Base-by-base conservation (phyloP, 2,888 invertebrate genomes). In the Tupiocoris notatus region DNA sequence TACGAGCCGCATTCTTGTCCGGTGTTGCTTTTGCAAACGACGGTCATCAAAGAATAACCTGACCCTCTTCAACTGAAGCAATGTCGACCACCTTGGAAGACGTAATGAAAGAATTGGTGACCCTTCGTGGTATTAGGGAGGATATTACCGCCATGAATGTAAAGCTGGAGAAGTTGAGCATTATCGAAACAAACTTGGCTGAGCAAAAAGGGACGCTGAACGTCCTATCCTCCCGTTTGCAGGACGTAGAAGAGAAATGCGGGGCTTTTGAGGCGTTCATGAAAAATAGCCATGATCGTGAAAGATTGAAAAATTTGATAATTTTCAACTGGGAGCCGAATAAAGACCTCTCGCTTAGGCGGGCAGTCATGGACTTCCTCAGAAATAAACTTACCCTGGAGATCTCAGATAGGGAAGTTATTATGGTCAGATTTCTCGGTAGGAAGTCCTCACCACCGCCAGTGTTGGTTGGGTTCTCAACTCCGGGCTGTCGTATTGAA, bases 121-220 rank as follows among this genome's bases (percentile, higher is more conserved):
- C n/a, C n/a, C n/a, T n/a, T n/a, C n/a, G n/a, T n/a, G n/a, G n/a
- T n/a, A n/a, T n/a, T n/a, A n/a, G 68, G 74, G 68, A 9, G 24
- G 65, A 65, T 25, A 25, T 65, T 18, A n/a, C 65, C 6, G 65
- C 23, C 1, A 65, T 65, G 16, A 65, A 71, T 17, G 65, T 63
- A 66, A 71, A 77, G 57, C 9, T 56, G 21, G 54, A 17, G 24
- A 70, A 77, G 73, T 12, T 57, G 56, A 25, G 1, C 17, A n/a
- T 9, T 20, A 62, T 63, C 1, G 70, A 70, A 16, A 67, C 16
- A 17, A 67, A 17, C 6, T 23, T 23, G 6, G 22, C 7, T 6
- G 9, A 68, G 57, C 68, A 68, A n/a, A 18, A 21, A 3, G n/a
- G 21, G 12, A 68, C 3, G 21, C 6, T 68, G 57, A 6, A 68